phyloP scores from a whole-genome alignment of 2,113 vertebrate species.

The Glareola pratincola region DNA sequence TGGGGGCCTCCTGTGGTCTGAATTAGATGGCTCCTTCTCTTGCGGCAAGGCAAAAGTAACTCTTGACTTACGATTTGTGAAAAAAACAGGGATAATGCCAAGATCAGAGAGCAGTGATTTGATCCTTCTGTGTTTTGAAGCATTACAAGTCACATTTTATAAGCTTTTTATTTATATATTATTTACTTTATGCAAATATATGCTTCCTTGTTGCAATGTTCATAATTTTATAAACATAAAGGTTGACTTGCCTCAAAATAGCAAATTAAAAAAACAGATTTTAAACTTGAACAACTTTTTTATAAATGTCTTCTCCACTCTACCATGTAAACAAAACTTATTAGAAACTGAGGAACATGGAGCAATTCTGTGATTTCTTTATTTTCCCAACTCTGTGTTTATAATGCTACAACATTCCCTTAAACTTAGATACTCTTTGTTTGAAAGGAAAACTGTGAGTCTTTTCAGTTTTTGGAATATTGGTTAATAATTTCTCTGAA shows the following conservation, averaged over 20 bases:
- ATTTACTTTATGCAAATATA: not conserved
- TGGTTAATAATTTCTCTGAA: not conserved
- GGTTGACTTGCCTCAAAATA: not conserved
- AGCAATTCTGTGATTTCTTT: not conserved
- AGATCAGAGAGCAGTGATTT: not conserved
- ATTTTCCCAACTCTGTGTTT: not conserved
- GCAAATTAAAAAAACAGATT: not conserved
- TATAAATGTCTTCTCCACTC: not conserved
- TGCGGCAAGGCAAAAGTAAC: not conserved
- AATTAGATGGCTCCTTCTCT: conserved; percentile 50
- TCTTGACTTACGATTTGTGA: not conserved
- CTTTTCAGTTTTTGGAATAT: not conserved
- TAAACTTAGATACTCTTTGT: not conserved
- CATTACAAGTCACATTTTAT: not conserved
- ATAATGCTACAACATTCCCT: not conserved
- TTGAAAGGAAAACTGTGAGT: not conserved
- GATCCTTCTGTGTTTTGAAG: not conserved
- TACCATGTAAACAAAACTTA: not conserved
- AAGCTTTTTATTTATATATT: not conserved
- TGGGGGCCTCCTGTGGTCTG: conserved; percentile 73
- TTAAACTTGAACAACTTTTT: not conserved
- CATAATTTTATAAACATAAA: not conserved
- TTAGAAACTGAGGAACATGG: not conserved
- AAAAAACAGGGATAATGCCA: not conserved
- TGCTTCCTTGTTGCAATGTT: not conserved